Evolutionary conservation across 1,140 invertebrate genomes (phyloP), one percentile per base, ranked within the genome.

Genomic region (Drosophila mauritiana): DNA sequence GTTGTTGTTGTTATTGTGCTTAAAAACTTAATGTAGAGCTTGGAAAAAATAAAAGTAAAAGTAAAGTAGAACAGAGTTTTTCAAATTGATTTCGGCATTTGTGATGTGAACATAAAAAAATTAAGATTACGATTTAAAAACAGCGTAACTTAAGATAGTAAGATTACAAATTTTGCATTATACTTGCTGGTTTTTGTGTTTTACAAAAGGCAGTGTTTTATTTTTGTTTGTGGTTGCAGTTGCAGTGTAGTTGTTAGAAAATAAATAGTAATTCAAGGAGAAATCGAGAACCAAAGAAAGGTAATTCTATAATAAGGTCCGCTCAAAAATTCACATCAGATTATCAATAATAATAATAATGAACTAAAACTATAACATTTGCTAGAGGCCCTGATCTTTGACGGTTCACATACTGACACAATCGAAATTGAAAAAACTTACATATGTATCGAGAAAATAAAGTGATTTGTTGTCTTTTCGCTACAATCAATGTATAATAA

Each of bases 121-220:
- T 34, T 42, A 42, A 42, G 39, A 68, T 53, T 31, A 31, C 2
- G 8, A 67, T 52, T 62, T 40, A 58, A 78, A 64, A 61, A 49
- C 55, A 40, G 53, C 36, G 4, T 58, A 79, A 79, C 77, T 67
- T 73, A 45, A 77, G 49, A 53, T 48, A 49, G 27, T 40, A 51
- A 48, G 61, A 51, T 54, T 22, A 12, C 40, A 46, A 51, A 43
- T 46, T 52, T 69, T 48, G 45, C 49, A 59, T 76, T 72, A 25
- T 52, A 43, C 25, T 78, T 76, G 15, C 49, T 70, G 62, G 45
- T 11, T 58, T 80, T 72, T 81, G 73, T 82, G 74, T 69, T 75
- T 82, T 54, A 61, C 80, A 89, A 89, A 88, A 89, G 83, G 83
- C 83, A 88, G 83, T 86, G 83, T 88, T 42, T 82, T 53, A 78